These are phyloP conservation scores for Homarus americanus DNA, from an alignment of 1,140 invertebrate species.

Conservation along the genomic window DNA sequence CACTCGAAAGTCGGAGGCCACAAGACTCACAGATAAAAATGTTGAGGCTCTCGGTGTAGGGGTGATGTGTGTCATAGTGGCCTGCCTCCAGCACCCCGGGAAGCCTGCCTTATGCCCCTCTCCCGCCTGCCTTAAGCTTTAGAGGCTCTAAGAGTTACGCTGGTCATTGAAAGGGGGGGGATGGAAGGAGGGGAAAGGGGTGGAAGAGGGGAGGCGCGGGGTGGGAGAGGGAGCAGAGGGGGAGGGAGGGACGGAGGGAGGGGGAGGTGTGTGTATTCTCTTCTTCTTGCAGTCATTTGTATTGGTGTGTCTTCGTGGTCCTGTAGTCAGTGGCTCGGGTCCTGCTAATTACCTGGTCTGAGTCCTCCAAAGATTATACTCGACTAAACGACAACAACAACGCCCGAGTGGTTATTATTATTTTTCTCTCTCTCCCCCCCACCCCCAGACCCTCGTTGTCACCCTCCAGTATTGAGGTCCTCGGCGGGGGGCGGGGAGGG, in stretches of 20 bases:
- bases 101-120: background rate
- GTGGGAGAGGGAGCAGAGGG: too few relatives aligned
- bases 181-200: constrained; percentile 11
- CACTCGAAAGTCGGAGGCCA: constrained; percentile 32
- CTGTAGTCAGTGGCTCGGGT: too few relatives aligned
- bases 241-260: too few relatives aligned
- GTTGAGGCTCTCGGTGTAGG: background rate
- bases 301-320: too few relatives aligned
- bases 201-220: background rate
- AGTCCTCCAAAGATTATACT: too few relatives aligned
- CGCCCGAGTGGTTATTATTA: constrained; percentile 3
- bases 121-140: constrained; percentile 49
- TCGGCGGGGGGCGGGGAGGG: background rate
- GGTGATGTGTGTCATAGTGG: constrained; percentile 1
- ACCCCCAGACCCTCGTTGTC: background rate
- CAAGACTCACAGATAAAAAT: background rate
- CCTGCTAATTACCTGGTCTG: too few relatives aligned
- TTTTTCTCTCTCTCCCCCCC: background rate
- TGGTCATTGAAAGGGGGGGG: constrained; percentile 61
- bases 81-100: background rate
- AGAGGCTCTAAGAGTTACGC: constrained; percentile 61
- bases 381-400: background rate
- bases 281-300: too few relatives aligned
- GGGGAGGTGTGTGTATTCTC: too few relatives aligned
- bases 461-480: constrained; percentile 16